Evolutionary conservation across 2,113 vertebrate species (phyloP).

Genomic region (Todiramphus saurophagus): DNA sequence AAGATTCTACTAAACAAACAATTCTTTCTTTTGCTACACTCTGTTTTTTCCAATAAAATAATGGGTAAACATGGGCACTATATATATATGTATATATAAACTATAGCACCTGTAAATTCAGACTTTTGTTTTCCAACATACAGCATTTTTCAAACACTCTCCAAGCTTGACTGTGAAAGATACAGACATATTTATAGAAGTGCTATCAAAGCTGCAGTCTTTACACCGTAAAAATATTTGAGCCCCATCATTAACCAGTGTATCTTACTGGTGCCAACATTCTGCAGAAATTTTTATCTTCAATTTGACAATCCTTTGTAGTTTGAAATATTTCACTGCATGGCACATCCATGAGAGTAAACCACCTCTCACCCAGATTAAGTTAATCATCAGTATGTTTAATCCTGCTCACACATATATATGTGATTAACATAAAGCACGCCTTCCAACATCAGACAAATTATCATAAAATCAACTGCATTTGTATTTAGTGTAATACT

Average conservation of each 20-base stretch:
- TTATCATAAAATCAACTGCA: background rate
- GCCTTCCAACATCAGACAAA: background rate
- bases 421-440: background rate
- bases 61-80: background rate
- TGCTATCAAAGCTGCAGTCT: background rate
- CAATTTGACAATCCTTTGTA: background rate
- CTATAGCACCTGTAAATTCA: background rate
- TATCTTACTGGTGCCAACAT: background rate
- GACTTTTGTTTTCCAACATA: background rate
- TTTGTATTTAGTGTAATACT: background rate
- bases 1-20: constrained; percentile 26
- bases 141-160: background rate
- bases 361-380: background rate
- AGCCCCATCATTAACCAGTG: background rate
- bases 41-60: constrained; percentile 29
- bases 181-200: background rate
- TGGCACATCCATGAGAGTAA: background rate
- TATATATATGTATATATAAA: background rate
- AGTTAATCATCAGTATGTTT: background rate
- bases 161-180: background rate
- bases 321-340: background rate
- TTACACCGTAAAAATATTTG: background rate
- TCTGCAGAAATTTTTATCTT: background rate
- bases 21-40: background rate
- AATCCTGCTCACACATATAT: background rate